A percentile compares a stretch with the other conserved stretches of the same genome.
Evolutionary conservation across 2,113 vertebrate genomes (phyloP).

Genomic region (Zosterops hypoxanthus): DNA sequence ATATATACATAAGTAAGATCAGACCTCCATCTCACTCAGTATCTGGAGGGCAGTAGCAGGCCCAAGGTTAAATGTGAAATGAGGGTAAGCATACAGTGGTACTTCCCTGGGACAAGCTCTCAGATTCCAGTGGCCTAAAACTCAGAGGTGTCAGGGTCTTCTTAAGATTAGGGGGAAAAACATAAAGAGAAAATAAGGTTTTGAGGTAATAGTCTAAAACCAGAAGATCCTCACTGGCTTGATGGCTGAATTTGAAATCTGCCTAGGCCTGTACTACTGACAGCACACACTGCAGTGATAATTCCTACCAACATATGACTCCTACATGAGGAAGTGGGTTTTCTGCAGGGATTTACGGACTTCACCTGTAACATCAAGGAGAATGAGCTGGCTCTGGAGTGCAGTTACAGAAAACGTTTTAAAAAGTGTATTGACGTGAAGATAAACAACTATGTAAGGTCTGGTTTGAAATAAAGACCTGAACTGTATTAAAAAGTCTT

Average conservation of each 20-base stretch:
- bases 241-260: background rate
- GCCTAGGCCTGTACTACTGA: background rate
- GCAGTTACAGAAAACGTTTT: background rate
- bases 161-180: background rate
- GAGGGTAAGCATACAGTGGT: background rate
- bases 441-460: background rate
- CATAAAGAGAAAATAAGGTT: background rate
- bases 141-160: background rate
- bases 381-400: background rate
- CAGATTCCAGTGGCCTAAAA: background rate
- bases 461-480: background rate
- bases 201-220: background rate
- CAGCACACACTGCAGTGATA: background rate
- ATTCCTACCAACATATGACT: background rate
- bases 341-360: background rate
- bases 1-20: background rate
- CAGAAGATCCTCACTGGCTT: background rate
- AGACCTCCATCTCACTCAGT: background rate
- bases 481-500: background rate
- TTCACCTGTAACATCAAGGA: background rate
- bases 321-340: background rate
- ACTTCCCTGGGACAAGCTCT: background rate
- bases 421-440: background rate
- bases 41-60: background rate
- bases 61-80: background rate